These are phyloP conservation scores for Poeciliopsis turneri DNA, from an alignment of 2,797 vertebrate species.

Conservation along the genomic window DNA sequence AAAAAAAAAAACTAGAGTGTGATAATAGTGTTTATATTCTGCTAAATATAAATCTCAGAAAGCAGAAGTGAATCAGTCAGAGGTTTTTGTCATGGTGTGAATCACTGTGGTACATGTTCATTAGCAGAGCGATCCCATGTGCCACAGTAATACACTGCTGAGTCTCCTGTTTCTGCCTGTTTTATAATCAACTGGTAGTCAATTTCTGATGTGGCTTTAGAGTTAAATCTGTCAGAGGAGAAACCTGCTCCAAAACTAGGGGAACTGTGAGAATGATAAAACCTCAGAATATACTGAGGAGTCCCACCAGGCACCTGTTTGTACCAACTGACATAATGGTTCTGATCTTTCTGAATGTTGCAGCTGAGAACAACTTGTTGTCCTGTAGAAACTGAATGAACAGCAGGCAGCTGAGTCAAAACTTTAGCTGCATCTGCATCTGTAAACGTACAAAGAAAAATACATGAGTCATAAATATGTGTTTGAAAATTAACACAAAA, in stretches of 20 bases:
- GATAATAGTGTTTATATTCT: not conserved
- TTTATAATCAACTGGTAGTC: constrained; percentile 6
- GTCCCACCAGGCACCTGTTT: constrained; percentile 43
- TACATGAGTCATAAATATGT: not conserved
- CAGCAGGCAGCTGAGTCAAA: constrained; percentile 68
- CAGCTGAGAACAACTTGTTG: constrained; percentile 40
- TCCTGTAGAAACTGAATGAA: constrained; percentile 19
- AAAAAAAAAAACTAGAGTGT: no score
- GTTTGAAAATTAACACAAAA: not conserved
- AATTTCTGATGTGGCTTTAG: constrained; percentile 38
- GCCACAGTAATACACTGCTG: constrained; percentile 42
- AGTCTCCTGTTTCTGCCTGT: constrained; percentile 51
- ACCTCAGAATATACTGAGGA: constrained; percentile 5
- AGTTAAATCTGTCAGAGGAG: constrained; percentile 27
- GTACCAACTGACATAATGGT: constrained; percentile 14
- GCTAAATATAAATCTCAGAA: not conserved
- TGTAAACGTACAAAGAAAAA: constrained; percentile 27
- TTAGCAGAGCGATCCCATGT: constrained; percentile 13
- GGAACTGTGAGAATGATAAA: fast-evolving
- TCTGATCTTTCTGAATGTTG: constrained; percentile 21
- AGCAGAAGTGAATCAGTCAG: constrained; percentile 37
- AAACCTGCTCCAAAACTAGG: constrained; percentile 41
- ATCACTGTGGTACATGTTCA: constrained; percentile 38
- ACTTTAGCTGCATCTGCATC: constrained; percentile 10
- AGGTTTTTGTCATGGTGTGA: constrained; percentile 64